Evolutionary conservation across 2,888 invertebrate species (phyloP), one percentile per base, ranked within the genome.

Genomic region (Caenorhabditis plicata): DNA sequence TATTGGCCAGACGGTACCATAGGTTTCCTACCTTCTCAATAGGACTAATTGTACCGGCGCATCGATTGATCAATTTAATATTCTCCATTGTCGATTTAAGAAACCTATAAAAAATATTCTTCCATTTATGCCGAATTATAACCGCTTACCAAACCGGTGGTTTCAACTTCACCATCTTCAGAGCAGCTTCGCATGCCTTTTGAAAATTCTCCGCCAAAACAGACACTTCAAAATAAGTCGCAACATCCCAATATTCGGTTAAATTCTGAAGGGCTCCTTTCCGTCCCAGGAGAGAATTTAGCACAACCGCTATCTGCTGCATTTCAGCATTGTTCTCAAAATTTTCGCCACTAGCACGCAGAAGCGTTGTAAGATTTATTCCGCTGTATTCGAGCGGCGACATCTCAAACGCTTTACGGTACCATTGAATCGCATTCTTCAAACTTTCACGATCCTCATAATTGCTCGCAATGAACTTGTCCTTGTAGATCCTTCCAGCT

Each of bases 361-460:
- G 85, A 33, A 98, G 85, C 1, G 98, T 98, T 31, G 96, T 96
- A 77, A 98, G 86, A 85, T 98, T 98, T 64, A 98, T 95, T 50
- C 96, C 98, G 23, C 96, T 95, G 84, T 96, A 98, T 85, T 96
- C 96, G 82, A 96, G 93, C 1, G 95, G 96, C 82, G 96, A 95
- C 40, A 94, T 90, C 83, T 95, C 92, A 82, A 98, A 98, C 42
- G 93, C 78, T 41, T 73, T 71, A n/a, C 80, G 69, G 53, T 81
- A 81, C 98, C 96, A 96, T 82, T 90, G 88, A 74, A 96, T 96
- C 45, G 98, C 96, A 84, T 89, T 88, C 47, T 89, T 87, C 72
- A 96, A 85, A 80, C 92, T 91, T 41, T 89, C 89, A 71, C 87
- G 86, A 81, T 98, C 95, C 2, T 86, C 86, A 81, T 94, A 93